Evolutionary conservation across 2,888 invertebrate species (phyloP).

Genomic region (Pycnomerus fuliginosus): DNA sequence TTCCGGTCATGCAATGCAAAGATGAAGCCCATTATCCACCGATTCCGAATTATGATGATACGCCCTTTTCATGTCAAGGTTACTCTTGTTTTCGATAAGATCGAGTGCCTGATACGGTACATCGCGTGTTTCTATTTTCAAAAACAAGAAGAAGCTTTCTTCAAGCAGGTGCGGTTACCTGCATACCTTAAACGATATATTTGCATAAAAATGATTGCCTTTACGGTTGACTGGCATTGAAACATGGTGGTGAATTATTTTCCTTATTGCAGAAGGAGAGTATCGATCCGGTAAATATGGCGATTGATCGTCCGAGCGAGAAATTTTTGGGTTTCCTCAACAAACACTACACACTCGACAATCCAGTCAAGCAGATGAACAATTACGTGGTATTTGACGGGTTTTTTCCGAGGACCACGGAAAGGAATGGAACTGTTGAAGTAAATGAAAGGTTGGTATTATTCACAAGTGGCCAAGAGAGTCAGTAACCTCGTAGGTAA

Average conservation of each 20-base stretch:
- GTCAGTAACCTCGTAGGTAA: too few relatives aligned
- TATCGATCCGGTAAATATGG: slow-evolving; percentile 69
- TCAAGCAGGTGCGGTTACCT: too few relatives aligned
- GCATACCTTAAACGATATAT: too few relatives aligned
- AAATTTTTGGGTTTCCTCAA: slow-evolving; percentile 83
- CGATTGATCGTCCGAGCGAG: slow-evolving; percentile 90
- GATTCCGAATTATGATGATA: too few relatives aligned
- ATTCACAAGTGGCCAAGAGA: too few relatives aligned
- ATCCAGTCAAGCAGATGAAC: slow-evolving; percentile 78
- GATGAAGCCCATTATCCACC: too few relatives aligned
- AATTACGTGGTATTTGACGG: slow-evolving; percentile 85
- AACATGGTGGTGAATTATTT: too few relatives aligned
- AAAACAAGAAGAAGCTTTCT: too few relatives aligned
- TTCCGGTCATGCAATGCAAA: too few relatives aligned
- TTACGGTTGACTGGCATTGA: too few relatives aligned
- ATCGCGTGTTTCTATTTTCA: slow-evolving; percentile 14
- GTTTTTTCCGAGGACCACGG: slow-evolving; percentile 60
- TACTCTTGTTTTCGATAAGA: slow-evolving; percentile 16
- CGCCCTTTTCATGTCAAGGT: too few relatives aligned
- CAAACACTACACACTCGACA: slow-evolving; percentile 72
- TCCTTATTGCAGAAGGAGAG: slow-evolving; percentile 69
- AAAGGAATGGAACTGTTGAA: slow-evolving; percentile 16
- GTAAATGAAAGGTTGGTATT: slow-evolving; percentile 29
- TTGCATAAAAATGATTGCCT: too few relatives aligned
- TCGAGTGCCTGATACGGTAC: slow-evolving; percentile 3